A percentile compares a stretch with the other conserved stretches of the same genome.
These are phyloP conservation scores for Gymnodraco acuticeps DNA, from an alignment of 2,797 vertebrate genomes.

Conservation along the genomic window DNA sequence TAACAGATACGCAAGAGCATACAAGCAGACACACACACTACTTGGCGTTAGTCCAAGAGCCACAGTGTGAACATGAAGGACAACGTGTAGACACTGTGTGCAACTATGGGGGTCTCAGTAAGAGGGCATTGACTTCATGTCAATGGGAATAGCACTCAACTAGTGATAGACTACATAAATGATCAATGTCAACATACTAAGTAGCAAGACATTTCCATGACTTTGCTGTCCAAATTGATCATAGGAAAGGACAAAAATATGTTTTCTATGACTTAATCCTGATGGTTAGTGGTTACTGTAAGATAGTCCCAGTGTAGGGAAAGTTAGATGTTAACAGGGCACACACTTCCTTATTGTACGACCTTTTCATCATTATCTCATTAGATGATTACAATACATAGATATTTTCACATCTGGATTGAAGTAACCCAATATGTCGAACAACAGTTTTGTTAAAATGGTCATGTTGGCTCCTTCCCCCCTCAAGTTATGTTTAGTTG, in stretches of 20 bases:
- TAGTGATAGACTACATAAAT: not conserved
- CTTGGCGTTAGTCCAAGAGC: constrained; percentile 26
- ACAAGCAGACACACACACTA: constrained; percentile 17
- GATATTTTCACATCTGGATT: no score
- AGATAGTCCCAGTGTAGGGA: not conserved
- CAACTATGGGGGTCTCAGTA: constrained; percentile 3
- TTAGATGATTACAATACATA: no score
- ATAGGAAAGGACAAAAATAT: not conserved
- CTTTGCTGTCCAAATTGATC: not conserved
- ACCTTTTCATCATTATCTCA: no score
- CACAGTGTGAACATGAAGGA: constrained; percentile 23
- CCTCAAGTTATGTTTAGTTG: no score
- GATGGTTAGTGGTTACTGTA: not conserved
- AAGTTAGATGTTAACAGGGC: not conserved
- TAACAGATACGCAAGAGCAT: constrained; percentile 42
- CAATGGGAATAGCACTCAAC: not conserved
- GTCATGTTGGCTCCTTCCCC: no score
- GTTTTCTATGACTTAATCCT: not conserved
- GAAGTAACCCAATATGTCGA: no score
- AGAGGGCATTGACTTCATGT: constrained; percentile 24
- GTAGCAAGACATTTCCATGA: not conserved
- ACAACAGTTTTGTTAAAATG: no score
- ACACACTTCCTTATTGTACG: no score
- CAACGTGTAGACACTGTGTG: constrained; percentile 1
- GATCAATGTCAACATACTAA: not conserved